Conservation (phyloP, 37 sponge, comb jelly and placozoan species). For the Halisarca cf. caerulea region DNA sequence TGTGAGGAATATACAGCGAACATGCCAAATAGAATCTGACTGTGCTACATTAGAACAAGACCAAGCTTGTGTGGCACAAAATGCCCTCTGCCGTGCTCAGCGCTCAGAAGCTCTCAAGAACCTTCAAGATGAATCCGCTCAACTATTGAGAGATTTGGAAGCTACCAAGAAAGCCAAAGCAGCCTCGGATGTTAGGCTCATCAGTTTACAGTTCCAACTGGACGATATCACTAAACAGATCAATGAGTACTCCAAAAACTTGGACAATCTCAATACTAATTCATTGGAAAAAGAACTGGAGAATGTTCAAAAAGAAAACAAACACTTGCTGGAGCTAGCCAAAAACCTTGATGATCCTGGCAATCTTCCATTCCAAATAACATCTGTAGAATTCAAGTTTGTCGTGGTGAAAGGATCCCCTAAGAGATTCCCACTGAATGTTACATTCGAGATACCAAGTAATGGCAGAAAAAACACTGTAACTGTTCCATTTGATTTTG, state of each 20-base stretch:
- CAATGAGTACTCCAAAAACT: no score
- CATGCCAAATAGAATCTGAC: background rate
- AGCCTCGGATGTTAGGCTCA: background rate
- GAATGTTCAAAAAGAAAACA: background rate
- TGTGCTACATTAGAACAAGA: background rate
- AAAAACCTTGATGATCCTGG: background rate
- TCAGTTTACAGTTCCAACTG: background rate
- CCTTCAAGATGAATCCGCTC: background rate
- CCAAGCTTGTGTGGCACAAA: background rate
- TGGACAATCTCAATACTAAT: background rate
- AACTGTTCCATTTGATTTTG: slow-evolving; percentile 1
- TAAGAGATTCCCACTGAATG: background rate
- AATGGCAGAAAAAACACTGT: background rate
- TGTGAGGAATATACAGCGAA: background rate
- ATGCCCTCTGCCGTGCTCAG: background rate
- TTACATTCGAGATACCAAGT: background rate
- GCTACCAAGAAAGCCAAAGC: background rate
- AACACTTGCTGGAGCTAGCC: background rate
- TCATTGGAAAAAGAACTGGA: background rate
- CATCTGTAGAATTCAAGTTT: background rate
- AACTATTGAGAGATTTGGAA: background rate
- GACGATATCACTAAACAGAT: background rate
- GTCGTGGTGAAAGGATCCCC: background rate
- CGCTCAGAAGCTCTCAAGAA: background rate
- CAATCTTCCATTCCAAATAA: background rate